Evolutionary conservation across 2,888 invertebrate species (phyloP), one percentile per base, ranked within the genome.

Genomic region (Trissolcus japonicus): DNA sequence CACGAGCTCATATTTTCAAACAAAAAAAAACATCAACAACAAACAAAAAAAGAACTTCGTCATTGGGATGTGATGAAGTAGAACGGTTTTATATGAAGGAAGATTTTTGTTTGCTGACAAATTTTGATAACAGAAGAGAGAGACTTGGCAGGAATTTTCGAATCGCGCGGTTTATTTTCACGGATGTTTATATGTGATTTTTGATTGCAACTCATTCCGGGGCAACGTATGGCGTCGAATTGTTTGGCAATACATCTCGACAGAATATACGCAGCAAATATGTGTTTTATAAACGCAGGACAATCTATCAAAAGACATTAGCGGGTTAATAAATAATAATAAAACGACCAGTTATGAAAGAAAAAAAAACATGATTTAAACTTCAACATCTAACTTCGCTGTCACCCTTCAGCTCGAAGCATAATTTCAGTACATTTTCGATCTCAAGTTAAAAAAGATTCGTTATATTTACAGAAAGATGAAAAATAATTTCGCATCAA

Each of bases 201-300:
- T 48, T 48, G 21, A 55, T 55, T 56, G 50, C 25, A 56, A 50
- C 48, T 56, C 11, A 65, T 55, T 40, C 50, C 35, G 50, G 50
- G 16, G 40, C 56, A 16, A 56, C 25, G 40, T 66, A 66, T 66
- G 56, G 56, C 50, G 56, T 35, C 19, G 50, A 46, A 57, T 19
- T 13, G 48, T 56, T 66, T 66, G 65, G 65, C 65, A 66, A 56
- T 66, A 55, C 29, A 9, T 50, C 46, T 40, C 46, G 46, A 55
- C 63, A n/a, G 48, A 66, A 66, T 50, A 50, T 66, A 46, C 65
- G 65, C 56, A 66, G 65, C 50, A 50, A 56, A n/a, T 46, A n/a
- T 48, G n/a, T 13, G 46, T n/a, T n/a, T 43, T 14, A 14, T 21
- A 55, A 35, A 29, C 17, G 35, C 46, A 4, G 54, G 46, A 35